Evolutionary conservation across 2,113 vertebrate genomes (phyloP), one percentile per base, ranked within the genome.

Genomic region (Scatophagus argus): DNA sequence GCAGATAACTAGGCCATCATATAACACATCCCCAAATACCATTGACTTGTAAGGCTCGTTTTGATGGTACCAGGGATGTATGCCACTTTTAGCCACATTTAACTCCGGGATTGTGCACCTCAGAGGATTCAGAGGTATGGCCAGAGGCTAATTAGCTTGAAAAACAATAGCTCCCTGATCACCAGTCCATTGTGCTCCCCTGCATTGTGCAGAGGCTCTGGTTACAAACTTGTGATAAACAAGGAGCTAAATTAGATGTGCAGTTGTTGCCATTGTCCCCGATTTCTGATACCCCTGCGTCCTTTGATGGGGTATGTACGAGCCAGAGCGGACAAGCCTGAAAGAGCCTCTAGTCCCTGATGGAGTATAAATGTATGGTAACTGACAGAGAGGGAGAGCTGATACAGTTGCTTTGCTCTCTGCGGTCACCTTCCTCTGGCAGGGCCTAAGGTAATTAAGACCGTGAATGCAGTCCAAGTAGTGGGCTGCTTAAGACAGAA

Each of bases 101-200:
- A 87, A 66, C 91, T 84, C 91, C 12, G 38, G 87, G 87, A 74
- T 82, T 51, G 77, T 34, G 36, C 74, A 78, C 88, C 87, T 90
- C 89, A 21, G 87, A 89, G 91, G 90, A 92, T 89, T 91, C 38
- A 29, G 82, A 79, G 85, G 87, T 81, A 91, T 86, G 85, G 62
- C 74, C 79, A 60, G 59, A 66, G 84, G 83, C 94, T 94, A 95
- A 95, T 95, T 95, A 95, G 87, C 91, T 88, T 94, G 94, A 94
- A 95, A 95, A 95, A 95, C 95, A 95, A 95, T 95, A 95, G 93
- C 90, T 92, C 94, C 92, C 91, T 85, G 91, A 94, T 94, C 93
- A 87, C 90, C 92, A 91, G 93, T 93, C 94, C 94, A 91, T 94
- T 94, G 93, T 95, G 91, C 89, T 83, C 81, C 32, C 84, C 75